phyloP scores from a whole-genome alignment of 2,113 vertebrate genomes.

The Syngnathus scovelli region DNA sequence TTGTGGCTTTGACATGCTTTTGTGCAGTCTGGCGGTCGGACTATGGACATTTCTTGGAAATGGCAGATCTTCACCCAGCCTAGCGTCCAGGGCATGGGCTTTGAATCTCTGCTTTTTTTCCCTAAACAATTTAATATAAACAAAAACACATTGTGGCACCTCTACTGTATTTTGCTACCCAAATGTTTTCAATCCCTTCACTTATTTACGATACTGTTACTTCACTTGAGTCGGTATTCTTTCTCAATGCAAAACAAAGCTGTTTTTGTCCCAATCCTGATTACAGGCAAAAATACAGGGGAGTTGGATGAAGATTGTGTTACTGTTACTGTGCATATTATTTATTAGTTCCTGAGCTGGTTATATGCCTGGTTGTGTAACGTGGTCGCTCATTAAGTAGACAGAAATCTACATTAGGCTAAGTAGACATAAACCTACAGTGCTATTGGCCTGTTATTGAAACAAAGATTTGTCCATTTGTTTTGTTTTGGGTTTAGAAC shows the following conservation, averaged over 20 bases:
- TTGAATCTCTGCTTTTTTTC: too few species aligned
- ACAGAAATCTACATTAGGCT: background rate
- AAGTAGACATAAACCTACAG: slow-evolving; percentile 2
- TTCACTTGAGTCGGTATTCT: background rate
- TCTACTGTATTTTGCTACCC: background rate
- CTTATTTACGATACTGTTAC: background rate
- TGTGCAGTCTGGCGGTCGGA: too few species aligned
- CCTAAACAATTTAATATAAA: background rate
- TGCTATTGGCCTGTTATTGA: slow-evolving; percentile 28
- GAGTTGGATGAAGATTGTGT: background rate
- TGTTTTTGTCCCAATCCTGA: background rate
- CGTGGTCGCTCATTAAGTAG: slow-evolving; percentile 5
- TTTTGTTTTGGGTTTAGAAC: slow-evolving; percentile 37
- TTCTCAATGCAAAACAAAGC: background rate
- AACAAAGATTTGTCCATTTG: slow-evolving; percentile 38
- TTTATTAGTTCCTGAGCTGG: slow-evolving; percentile 3
- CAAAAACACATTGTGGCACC: background rate
- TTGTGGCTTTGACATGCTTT: too few species aligned
- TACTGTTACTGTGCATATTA: background rate
- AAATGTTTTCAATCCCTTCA: background rate
- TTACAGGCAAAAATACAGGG: background rate
- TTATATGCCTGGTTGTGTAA: background rate
- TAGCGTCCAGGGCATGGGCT: too few species aligned
- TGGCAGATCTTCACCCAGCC: too few species aligned
- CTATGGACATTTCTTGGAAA: too few species aligned